A percentile compares a stretch with the other conserved stretches of the same genome.
Evolutionary conservation across 2,113 vertebrate genomes (phyloP).

Genomic region (Mesitornis unicolor): DNA sequence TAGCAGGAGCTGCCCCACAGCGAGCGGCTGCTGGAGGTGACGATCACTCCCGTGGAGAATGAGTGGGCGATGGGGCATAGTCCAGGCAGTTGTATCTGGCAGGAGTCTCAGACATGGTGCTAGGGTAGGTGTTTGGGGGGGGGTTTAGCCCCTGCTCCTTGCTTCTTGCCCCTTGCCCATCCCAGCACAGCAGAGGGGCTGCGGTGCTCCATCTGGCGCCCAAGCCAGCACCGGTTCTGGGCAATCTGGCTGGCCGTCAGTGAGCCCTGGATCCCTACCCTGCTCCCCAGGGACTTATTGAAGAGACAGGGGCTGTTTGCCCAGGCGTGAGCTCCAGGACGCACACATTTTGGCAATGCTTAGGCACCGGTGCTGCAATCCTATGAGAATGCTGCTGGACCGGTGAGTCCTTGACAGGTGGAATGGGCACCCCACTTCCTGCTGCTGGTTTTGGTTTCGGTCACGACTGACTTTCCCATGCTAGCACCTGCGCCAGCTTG

Average conservation of each 20-base stretch:
- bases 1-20: fast-evolving
- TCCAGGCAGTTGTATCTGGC: not conserved
- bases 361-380: not conserved
- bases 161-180: not conserved
- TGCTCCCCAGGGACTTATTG: not conserved
- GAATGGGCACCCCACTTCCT: fast-evolving
- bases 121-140: fast-evolving
- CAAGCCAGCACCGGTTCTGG: not conserved
- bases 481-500: fast-evolving
- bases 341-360: fast-evolving
- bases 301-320: not conserved
- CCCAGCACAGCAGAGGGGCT: fast-evolving
- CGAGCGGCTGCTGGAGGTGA: not conserved
- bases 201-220: fast-evolving
- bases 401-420: fast-evolving
- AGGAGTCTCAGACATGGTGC: fast-evolving
- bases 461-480: not conserved
- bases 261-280: fast-evolving
- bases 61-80: not conserved
- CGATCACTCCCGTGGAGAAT: fast-evolving
- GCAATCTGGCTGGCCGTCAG: fast-evolving
- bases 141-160: not conserved
- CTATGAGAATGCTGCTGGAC: not conserved
- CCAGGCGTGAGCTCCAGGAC: not conserved
- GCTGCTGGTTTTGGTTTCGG: not conserved